phyloP scores from a whole-genome alignment of 2,113 vertebrate genomes.

The Cryptotis parvus region DNA sequence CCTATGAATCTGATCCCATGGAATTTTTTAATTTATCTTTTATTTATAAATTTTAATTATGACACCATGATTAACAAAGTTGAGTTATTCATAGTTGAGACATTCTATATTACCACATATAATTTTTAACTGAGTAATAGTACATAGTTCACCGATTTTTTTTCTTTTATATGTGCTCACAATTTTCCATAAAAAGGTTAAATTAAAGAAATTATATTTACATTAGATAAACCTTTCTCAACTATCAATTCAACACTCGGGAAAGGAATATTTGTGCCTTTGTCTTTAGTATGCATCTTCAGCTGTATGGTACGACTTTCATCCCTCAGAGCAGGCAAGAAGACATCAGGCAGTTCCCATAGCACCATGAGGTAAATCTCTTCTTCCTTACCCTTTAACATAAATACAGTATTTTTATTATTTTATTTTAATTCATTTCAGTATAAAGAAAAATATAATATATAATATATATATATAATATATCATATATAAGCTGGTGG shows the following conservation, averaged over 20 bases:
- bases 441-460: not conserved
- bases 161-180: not conserved
- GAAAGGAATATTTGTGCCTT: conserved; percentile 67
- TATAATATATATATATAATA: too few relatives aligned
- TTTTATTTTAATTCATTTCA: not conserved
- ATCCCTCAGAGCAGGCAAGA: conserved; percentile 58
- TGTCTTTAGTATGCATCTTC: conserved; percentile 30
- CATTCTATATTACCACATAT: too few relatives aligned
- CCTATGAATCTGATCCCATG: too few relatives aligned
- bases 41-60: too few relatives aligned
- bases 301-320: conserved; percentile 70
- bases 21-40: too few relatives aligned
- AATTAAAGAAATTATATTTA: conserved; percentile 58
- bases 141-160: not conserved
- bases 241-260: conserved; percentile 72
- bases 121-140: not conserved
- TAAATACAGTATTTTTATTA: not conserved
- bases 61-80: too few relatives aligned
- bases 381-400: conserved; percentile 78
- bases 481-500: accelerated
- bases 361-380: conserved; percentile 71
- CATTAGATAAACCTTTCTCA: conserved; percentile 49
- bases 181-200: not conserved
- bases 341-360: conserved; percentile 83
- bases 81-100: too few relatives aligned